These are phyloP conservation scores for Brenthis daphne DNA, from an alignment of 2,888 invertebrate species.

Conservation along the genomic window DNA sequence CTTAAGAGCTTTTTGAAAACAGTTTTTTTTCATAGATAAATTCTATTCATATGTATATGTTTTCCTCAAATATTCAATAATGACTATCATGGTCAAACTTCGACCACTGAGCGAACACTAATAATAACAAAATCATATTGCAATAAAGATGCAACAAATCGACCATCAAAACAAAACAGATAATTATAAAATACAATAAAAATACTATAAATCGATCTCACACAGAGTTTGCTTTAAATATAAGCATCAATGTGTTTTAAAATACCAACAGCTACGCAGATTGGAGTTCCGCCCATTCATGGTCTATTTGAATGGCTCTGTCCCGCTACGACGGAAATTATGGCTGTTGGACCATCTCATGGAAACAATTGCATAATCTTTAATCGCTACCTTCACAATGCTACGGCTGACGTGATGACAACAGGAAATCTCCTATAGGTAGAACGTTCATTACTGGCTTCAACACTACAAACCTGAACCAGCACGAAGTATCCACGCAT, in stretches of 20 bases:
- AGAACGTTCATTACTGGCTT: constrained; percentile 28
- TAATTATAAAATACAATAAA: background rate
- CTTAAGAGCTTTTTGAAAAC: too few relatives aligned
- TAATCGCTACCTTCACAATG: constrained; percentile 27
- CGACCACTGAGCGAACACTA: too few relatives aligned
- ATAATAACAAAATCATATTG: too few relatives aligned
- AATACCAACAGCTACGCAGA: constrained; percentile 53
- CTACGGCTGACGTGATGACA: constrained; percentile 12
- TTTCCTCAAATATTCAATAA: too few relatives aligned
- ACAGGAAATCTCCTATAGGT: constrained; percentile 17
- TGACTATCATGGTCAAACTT: too few relatives aligned
- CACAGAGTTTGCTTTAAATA: constrained; percentile 10
- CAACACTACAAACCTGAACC: constrained; percentile 1
- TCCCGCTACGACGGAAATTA: constrained; percentile 52
- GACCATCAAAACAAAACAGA: background rate
- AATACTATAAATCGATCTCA: background rate
- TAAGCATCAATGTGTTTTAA: constrained; percentile 35
- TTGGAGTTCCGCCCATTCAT: constrained; percentile 58
- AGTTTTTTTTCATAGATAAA: too few relatives aligned
- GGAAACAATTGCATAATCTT: constrained; percentile 48
- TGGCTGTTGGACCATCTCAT: constrained; percentile 42
- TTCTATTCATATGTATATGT: too few relatives aligned
- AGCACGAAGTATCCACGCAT: constrained; percentile 17
- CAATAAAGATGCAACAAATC: background rate
- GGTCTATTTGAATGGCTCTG: constrained; percentile 47